A percentile compares a stretch with the other conserved stretches of the same genome.
Conservation (phyloP, 2,113 vertebrate genomes). For the Laticauda colubrina region DNA sequence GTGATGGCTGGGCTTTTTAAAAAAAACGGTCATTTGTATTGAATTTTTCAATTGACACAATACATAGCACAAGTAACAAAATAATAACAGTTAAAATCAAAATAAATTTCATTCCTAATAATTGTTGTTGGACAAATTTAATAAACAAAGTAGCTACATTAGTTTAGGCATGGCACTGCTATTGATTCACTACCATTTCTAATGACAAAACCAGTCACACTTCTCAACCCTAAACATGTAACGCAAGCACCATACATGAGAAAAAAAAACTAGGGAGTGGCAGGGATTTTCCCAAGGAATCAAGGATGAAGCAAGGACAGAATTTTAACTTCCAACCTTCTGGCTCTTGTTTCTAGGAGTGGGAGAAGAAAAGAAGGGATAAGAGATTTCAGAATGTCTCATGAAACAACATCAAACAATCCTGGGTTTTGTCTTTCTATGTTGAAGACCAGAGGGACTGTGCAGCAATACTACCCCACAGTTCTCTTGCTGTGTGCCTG, state of each 20-base stretch:
- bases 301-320: background rate
- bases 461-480: background rate
- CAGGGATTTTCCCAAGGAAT: conserved; percentile 17
- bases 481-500: conserved; percentile 3
- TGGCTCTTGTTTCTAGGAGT: background rate
- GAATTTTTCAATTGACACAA: background rate
- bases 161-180: background rate
- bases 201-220: background rate
- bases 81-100: background rate
- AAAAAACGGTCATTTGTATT: background rate
- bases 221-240: background rate
- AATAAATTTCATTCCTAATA: background rate
- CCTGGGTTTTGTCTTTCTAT: conserved; percentile 36
- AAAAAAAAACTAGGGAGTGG: background rate
- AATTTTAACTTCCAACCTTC: background rate
- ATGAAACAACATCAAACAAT: conserved; percentile 64
- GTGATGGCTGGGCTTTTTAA: background rate
- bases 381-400: background rate
- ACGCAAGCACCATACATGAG: background rate
- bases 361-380: background rate
- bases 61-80: background rate
- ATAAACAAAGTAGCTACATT: background rate
- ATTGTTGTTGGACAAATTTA: background rate
- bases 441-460: background rate
- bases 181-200: background rate